Evolutionary conservation across 1,140 invertebrate genomes (phyloP).

Genomic region (Drosophila carrolli): DNA sequence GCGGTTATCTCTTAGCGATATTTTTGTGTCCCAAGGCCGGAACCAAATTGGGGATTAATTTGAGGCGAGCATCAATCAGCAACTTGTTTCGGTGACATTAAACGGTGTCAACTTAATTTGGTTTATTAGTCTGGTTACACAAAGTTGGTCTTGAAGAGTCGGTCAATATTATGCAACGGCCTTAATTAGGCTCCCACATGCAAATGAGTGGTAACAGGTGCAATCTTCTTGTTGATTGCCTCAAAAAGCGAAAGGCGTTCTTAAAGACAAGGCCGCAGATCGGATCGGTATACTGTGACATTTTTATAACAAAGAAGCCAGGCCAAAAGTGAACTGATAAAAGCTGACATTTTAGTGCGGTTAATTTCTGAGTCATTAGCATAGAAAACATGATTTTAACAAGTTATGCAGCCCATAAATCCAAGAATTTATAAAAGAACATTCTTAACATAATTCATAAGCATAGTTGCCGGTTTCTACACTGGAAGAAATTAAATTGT

Average conservation of each 20-base stretch:
- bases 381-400: slow-evolving; percentile 39
- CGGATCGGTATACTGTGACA: slow-evolving; percentile 15
- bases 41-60: slow-evolving; percentile 38
- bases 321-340: slow-evolving; percentile 19
- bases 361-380: slow-evolving; percentile 15
- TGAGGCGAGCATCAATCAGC: slow-evolving; percentile 42
- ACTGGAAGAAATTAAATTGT: not conserved
- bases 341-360: slow-evolving; percentile 16
- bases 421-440: slow-evolving; percentile 6
- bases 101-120: slow-evolving; percentile 53
- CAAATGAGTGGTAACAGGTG: slow-evolving; percentile 48
- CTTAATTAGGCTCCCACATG: slow-evolving; percentile 64
- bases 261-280: slow-evolving; percentile 49
- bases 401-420: slow-evolving; percentile 21
- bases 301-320: slow-evolving; percentile 9
- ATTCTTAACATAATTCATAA: slow-evolving; percentile 13
- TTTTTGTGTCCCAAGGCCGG: slow-evolving; percentile 27
- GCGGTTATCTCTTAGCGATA: slow-evolving; percentile 13
- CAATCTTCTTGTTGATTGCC: slow-evolving; percentile 37
- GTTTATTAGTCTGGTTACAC: slow-evolving; percentile 69
- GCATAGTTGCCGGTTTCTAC: not conserved
- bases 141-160: slow-evolving; percentile 33
- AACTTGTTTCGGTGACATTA: slow-evolving; percentile 61
- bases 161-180: slow-evolving; percentile 73
- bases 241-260: slow-evolving; percentile 64